A percentile compares a stretch with the other conserved stretches of the same genome.
Conservation (phyloP, 2,888 invertebrate genomes). For the Lithosia quadra region DNA sequence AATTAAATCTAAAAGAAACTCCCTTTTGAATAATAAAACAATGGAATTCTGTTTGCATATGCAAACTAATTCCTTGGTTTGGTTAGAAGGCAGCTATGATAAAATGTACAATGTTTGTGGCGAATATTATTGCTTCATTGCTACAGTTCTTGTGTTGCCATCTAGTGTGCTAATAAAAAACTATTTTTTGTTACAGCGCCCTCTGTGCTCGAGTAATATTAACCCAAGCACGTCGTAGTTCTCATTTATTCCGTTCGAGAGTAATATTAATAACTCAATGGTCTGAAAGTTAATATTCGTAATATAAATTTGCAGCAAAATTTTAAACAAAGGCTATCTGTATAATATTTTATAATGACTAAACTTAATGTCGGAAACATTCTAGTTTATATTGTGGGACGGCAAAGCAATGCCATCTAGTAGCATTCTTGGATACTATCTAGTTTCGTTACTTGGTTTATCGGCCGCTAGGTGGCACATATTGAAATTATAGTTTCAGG, state of each 20-base stretch:
- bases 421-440: not conserved
- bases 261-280: not conserved
- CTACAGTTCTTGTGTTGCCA: not conserved
- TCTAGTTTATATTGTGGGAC: not conserved
- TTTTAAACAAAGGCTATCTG: not conserved
- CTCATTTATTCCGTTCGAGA: not conserved
- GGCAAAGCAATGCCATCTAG: slow-evolving; percentile 1
- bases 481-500: not conserved
- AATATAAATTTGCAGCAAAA: not conserved
- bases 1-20: no score
- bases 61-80: no score
- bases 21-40: no score
- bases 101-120: not conserved
- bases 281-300: not conserved
- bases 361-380: not conserved
- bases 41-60: no score
- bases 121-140: not conserved
- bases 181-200: not conserved
- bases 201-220: not conserved
- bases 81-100: not conserved
- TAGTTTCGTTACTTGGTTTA: slow-evolving; percentile 36
- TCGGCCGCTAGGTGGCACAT: slow-evolving; percentile 56
- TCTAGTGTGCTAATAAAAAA: not conserved
- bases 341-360: not conserved
- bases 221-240: not conserved